Evolutionary conservation across 2,888 invertebrate species (phyloP), one percentile per base, ranked within the genome.

Genomic region (Rhagonycha lutea): DNA sequence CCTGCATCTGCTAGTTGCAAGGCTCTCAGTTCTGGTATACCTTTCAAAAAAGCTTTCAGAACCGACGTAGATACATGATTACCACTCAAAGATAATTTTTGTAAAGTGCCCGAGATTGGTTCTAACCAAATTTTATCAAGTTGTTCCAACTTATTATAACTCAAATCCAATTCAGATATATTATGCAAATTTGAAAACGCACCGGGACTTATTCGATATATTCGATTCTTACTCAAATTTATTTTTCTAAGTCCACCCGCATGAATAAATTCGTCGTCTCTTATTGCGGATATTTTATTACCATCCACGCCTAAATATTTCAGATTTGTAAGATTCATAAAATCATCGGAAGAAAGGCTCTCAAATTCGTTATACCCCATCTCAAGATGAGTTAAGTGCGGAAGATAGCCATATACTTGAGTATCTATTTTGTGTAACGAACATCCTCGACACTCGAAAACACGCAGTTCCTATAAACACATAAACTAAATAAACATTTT

Each of bases 311-410:
- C 90, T 63, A 94, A 87, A 80, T 88, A 90, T 83, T 89, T 91
- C 61, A 95, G 86, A 78, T 90, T 91, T 82, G 90, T 91, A 68
- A 94, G 89, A 83, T 92, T 92, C 80, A 90, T 89, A 83, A 93
- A 93, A 84, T 94, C 93, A 81, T 93, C 92, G 14, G 91, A 88
- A 77, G 91, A 91, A 68, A 94, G 87, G 84, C 91, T 92, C 87
- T 92, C 92, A 83, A 95, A 92, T 78, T 91, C 90, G 88, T 95
- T 95, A 84, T 94, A 91, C 47, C 94, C 94, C 81, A 95, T 88
- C 88, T 95, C 95, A 81, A 95, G 87, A 84, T 93, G 92, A 81
- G 90, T 91, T 79, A 95, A 89, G 81, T 91, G 90, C 14, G 93
- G 91, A 73, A 94, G 90, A 79, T 94, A 89, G 84, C 93, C 92